These are phyloP conservation scores for Melipona bicolor DNA, from an alignment of 2,888 invertebrate species.

Conservation along the genomic window DNA sequence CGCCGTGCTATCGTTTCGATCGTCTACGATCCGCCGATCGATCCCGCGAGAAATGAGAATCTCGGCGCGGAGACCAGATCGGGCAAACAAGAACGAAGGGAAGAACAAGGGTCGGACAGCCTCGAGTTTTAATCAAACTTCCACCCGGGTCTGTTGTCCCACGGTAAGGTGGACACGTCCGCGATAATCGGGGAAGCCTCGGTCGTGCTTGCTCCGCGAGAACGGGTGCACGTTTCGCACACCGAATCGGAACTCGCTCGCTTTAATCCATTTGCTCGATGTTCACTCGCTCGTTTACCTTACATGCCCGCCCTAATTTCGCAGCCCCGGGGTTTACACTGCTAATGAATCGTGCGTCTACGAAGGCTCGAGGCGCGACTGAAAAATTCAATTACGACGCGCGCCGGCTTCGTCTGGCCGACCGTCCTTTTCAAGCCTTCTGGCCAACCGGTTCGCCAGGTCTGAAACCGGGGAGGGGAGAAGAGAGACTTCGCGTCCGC, in stretches of 20 bases:
- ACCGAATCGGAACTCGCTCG: constrained; percentile 62
- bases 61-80: background rate
- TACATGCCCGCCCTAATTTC: constrained; percentile 70
- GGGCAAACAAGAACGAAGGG: background rate
- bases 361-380: constrained; percentile 58
- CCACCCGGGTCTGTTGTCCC: background rate
- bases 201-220: constrained; percentile 25
- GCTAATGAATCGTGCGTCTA: constrained; percentile 71
- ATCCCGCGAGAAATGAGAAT: background rate
- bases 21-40: too few relatives aligned
- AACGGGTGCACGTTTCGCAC: constrained; percentile 32
- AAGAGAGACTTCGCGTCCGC: background rate
- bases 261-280: constrained; percentile 67
- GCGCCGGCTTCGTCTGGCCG: constrained; percentile 7
- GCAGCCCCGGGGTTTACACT: constrained; percentile 65
- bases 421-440: constrained; percentile 45
- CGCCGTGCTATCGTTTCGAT: too few relatives aligned
- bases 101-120: background rate
- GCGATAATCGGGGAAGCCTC: constrained; percentile 30
- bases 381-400: constrained; percentile 69
- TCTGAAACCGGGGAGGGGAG: background rate
- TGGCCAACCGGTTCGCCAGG: background rate
- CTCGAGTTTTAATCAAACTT: constrained; percentile 41
- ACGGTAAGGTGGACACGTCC: constrained; percentile 11
- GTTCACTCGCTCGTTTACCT: constrained; percentile 66